Percentiles rank a stretch among this genome's conserved stretches.
Evolutionary conservation across 2,888 invertebrate species (phyloP).

Genomic region (Rhyacophila evoluta): DNA sequence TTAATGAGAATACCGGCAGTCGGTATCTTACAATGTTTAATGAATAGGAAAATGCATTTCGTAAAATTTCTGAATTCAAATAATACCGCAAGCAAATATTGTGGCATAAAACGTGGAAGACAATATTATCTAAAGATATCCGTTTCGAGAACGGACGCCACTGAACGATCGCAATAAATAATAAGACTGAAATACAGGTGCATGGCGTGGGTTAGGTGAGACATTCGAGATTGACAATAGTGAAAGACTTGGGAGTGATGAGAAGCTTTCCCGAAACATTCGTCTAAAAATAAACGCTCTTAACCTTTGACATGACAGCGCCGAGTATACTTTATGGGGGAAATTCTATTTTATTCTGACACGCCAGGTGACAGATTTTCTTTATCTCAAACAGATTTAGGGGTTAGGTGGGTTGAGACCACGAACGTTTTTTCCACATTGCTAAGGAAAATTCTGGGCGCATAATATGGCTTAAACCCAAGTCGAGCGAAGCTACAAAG

Average conservation of each 20-base stretch:
- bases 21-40: too few species aligned
- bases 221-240: background rate
- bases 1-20: too few species aligned
- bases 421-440: background rate
- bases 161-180: background rate
- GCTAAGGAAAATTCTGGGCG: background rate
- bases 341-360: background rate
- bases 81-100: too few species aligned
- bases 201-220: background rate
- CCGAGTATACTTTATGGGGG: background rate
- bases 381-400: conserved; percentile 4
- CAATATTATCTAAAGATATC: background rate
- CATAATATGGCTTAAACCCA: too few species aligned
- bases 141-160: background rate
- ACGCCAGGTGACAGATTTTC: background rate
- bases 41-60: too few species aligned
- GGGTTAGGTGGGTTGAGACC: background rate
- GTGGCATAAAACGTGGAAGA: too few species aligned
- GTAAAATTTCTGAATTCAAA: too few species aligned
- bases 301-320: background rate
- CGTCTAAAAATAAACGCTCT: conserved; percentile 3
- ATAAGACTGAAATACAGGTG: background rate
- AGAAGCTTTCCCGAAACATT: background rate
- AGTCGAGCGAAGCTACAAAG: too few species aligned
- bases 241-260: background rate